phyloP scores from a whole-genome alignment of 2,888 invertebrate species.

The Oligia latruncula region DNA sequence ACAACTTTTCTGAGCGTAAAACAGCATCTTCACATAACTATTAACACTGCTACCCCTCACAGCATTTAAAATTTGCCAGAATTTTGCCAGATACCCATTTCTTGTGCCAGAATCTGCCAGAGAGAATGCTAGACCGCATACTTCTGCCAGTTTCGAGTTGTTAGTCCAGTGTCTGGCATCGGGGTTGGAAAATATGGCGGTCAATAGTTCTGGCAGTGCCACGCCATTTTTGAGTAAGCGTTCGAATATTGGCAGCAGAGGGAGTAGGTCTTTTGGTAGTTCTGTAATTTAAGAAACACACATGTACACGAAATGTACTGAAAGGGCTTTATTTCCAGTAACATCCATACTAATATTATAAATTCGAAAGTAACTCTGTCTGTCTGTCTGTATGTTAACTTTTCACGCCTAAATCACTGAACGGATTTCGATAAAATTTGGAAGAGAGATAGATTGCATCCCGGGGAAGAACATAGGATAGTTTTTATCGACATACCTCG shows the following conservation, averaged over 20 bases:
- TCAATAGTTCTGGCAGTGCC: constrained; percentile 67
- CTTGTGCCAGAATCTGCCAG: constrained; percentile 45
- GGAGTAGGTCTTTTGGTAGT: constrained; percentile 8
- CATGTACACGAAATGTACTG: neutral
- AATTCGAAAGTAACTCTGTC: too few species aligned
- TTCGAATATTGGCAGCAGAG: constrained; percentile 53
- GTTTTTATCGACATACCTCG: too few species aligned
- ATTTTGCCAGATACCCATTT: constrained; percentile 58
- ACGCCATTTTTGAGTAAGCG: constrained; percentile 65
- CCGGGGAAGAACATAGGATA: too few species aligned
- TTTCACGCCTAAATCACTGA: too few species aligned
- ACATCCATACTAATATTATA: too few species aligned
- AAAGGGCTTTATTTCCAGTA: too few species aligned
- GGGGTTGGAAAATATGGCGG: constrained; percentile 55
- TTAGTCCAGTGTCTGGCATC: constrained; percentile 48
- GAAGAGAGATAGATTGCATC: too few species aligned
- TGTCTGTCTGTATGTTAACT: too few species aligned
- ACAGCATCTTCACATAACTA: constrained; percentile 74
- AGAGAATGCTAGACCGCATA: constrained; percentile 70
- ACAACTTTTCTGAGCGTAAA: constrained; percentile 70
- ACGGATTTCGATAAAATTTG: too few species aligned
- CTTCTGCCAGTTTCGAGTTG: constrained; percentile 62
- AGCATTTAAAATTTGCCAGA: constrained; percentile 65
- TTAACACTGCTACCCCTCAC: constrained; percentile 59
- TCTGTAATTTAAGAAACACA: constrained; percentile 46